phyloP scores from a whole-genome alignment of 2,113 vertebrate species.

The Leuciscus idus region DNA sequence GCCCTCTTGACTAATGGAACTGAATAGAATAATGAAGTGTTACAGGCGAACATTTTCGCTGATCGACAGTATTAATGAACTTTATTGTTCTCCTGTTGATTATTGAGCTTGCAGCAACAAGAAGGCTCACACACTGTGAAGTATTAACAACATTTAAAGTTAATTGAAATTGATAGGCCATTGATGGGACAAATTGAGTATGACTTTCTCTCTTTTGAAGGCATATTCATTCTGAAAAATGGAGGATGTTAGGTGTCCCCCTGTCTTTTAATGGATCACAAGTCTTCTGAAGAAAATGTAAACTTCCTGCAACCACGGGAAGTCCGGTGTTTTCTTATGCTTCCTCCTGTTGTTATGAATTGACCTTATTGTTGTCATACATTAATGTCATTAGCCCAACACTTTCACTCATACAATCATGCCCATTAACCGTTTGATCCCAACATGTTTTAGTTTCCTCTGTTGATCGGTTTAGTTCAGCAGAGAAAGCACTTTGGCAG shows the following conservation, averaged over 20 bases:
- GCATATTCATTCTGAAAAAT: conserved; percentile 39
- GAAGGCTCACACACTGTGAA: conserved; percentile 68
- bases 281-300: conserved; percentile 57
- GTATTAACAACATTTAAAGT: conserved; percentile 58
- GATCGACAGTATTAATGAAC: conserved; percentile 79
- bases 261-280: conserved; percentile 55
- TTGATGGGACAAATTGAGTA: conserved; percentile 46
- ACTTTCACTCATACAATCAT: conserved; percentile 48
- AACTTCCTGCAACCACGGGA: conserved; percentile 71
- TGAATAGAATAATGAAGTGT: conserved; percentile 83
- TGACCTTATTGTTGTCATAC: conserved; percentile 54
- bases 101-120: conserved; percentile 62
- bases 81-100: conserved; percentile 54
- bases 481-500: conserved; percentile 81
- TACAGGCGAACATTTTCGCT: conserved; percentile 67
- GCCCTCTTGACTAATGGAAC: conserved; percentile 64
- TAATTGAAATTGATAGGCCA: conserved; percentile 53
- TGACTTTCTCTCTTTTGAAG: conserved; percentile 41
- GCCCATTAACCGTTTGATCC: conserved; percentile 29
- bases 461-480: conserved; percentile 56
- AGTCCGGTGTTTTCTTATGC: conserved; percentile 71
- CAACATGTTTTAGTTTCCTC: conserved; percentile 57
- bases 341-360: conserved; percentile 73
- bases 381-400: conserved; percentile 41
- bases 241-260: background rate